phyloP scores from a whole-genome alignment of 2,797 vertebrate species.

The Eulemur albifrons region DNA sequence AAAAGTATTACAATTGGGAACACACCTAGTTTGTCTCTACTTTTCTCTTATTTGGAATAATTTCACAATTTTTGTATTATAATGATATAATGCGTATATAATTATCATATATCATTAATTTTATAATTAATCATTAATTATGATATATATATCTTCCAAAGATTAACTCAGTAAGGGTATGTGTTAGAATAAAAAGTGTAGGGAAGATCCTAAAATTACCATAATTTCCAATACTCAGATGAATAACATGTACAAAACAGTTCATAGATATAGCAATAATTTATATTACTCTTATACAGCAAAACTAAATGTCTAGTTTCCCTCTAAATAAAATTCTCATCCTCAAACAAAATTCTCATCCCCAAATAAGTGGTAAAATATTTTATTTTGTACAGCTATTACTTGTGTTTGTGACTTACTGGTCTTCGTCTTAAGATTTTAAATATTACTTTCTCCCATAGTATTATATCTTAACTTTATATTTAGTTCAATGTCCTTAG shows the following conservation, averaged over 20 bases:
- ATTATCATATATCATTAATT: too few species aligned
- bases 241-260: neutral
- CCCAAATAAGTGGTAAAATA: neutral
- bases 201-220: neutral
- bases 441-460: neutral
- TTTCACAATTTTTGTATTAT: constrained; percentile 1
- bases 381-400: neutral
- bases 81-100: too few species aligned
- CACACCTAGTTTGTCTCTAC: neutral
- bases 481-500: neutral
- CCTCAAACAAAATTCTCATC: neutral
- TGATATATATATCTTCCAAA: neutral
- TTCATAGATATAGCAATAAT: neutral
- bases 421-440: neutral
- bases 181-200: neutral
- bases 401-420: neutral
- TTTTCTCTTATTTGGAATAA: neutral
- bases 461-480: neutral
- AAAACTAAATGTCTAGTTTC: neutral
- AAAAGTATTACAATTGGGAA: neutral
- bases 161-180: neutral
- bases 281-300: neutral
- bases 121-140: neutral
- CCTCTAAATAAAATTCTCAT: too few species aligned
- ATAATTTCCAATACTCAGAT: neutral